Conservation (phyloP, 1,140 invertebrate genomes). For the Vanessa tameamea region DNA sequence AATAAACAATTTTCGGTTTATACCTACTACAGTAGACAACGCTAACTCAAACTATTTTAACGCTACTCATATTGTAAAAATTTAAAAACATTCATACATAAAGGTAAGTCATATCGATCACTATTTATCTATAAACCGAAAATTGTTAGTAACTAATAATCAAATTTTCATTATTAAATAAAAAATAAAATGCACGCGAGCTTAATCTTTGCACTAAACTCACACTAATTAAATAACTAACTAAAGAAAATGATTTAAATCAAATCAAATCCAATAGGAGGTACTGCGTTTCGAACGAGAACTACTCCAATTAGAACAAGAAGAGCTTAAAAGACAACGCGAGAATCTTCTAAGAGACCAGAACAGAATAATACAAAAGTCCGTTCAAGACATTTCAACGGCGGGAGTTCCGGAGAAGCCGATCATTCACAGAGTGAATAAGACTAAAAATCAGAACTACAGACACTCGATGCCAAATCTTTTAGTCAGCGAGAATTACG, state of each 20-base stretch:
- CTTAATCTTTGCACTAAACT: slow-evolving; percentile 18
- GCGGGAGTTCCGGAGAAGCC: slow-evolving; percentile 60
- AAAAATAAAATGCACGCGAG: slow-evolving; percentile 26
- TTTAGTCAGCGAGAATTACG: slow-evolving; percentile 75
- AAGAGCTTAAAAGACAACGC: slow-evolving; percentile 87
- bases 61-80: background rate
- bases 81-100: background rate
- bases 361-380: slow-evolving; percentile 82
- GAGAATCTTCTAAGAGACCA: slow-evolving; percentile 85
- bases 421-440: slow-evolving; percentile 39
- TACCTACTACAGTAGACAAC: slow-evolving; percentile 3
- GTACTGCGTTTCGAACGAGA: slow-evolving; percentile 89
- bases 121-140: slow-evolving; percentile 23
- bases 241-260: slow-evolving; percentile 10
- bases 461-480: slow-evolving; percentile 87
- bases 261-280: slow-evolving; percentile 66
- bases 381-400: slow-evolving; percentile 82
- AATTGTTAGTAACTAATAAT: slow-evolving; percentile 5
- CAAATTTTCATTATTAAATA: slow-evolving; percentile 27
- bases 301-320: slow-evolving; percentile 87
- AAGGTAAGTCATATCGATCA: background rate
- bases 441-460: slow-evolving; percentile 76
- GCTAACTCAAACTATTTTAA: background rate
- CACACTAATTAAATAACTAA: slow-evolving; percentile 38
- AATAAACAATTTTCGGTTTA: slow-evolving; percentile 35